Percentiles rank a stretch among this genome's conserved stretches.
phyloP scores from a whole-genome alignment of 1,140 invertebrate species.

The Drosophila nigrodunni region DNA sequence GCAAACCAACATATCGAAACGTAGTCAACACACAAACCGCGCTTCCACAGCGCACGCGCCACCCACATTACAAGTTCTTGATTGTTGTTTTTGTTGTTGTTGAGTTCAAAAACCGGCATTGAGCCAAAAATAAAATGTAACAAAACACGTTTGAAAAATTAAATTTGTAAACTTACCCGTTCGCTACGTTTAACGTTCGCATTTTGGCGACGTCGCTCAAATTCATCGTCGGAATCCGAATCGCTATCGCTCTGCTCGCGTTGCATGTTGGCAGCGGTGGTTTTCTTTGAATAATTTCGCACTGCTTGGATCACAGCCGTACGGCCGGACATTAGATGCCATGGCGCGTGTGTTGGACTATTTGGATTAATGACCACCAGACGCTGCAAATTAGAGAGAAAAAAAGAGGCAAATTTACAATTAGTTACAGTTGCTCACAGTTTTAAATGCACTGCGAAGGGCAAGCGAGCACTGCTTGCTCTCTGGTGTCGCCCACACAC shows the following conservation, averaged over 20 bases:
- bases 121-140: slow-evolving; percentile 14
- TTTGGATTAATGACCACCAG: slow-evolving; percentile 26
- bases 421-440: background rate
- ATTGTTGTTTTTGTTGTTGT: background rate
- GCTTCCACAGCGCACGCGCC: slow-evolving; percentile 26
- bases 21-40: slow-evolving; percentile 4
- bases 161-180: slow-evolving; percentile 84
- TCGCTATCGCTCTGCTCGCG: slow-evolving; percentile 86
- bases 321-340: slow-evolving; percentile 22
- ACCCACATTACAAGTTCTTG: slow-evolving; percentile 3
- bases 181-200: slow-evolving; percentile 84
- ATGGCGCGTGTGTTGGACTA: slow-evolving; percentile 28
- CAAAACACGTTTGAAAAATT: slow-evolving; percentile 52
- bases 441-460: background rate
- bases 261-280: slow-evolving; percentile 54
- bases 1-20: background rate
- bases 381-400: slow-evolving; percentile 47
- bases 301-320: slow-evolving; percentile 45
- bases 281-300: slow-evolving; percentile 75
- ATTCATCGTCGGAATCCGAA: slow-evolving; percentile 87
- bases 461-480: slow-evolving; percentile 25
- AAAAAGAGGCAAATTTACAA: background rate
- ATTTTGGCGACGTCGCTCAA: slow-evolving; percentile 82
- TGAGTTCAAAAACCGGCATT: slow-evolving; percentile 56
- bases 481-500: slow-evolving; percentile 17